These are phyloP conservation scores for Ditula angustiorana DNA, from an alignment of 2,888 invertebrate species.

Conservation along the genomic window DNA sequence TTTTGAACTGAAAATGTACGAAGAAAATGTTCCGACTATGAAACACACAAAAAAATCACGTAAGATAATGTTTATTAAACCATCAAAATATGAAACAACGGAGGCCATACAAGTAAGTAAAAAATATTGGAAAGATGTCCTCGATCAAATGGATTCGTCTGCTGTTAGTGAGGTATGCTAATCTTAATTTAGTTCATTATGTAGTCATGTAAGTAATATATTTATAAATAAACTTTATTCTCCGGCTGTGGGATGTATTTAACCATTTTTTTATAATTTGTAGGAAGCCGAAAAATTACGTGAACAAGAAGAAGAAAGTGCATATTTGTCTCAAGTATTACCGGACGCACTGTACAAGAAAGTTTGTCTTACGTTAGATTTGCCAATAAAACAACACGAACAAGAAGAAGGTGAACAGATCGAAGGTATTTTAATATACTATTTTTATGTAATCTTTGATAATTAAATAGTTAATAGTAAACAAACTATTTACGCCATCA, in stretches of 20 bases:
- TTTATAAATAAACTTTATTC: no score
- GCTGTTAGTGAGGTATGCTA: not conserved
- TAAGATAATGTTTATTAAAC: slow-evolving; percentile 62
- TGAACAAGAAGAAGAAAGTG: slow-evolving; percentile 61
- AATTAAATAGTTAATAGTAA: no score
- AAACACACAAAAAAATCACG: slow-evolving; percentile 54
- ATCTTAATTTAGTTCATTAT: not conserved
- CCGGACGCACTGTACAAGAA: slow-evolving; percentile 68
- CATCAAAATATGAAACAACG: slow-evolving; percentile 61
- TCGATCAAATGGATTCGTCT: slow-evolving; percentile 55
- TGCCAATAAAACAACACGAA: slow-evolving; percentile 51
- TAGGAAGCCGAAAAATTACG: slow-evolving; percentile 43
- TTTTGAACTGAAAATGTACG: slow-evolving; percentile 12
- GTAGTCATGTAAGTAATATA: no score
- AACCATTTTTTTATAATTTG: no score
- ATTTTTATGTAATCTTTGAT: no score
- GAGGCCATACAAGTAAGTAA: slow-evolving; percentile 65
- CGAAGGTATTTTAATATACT: slow-evolving; percentile 52
- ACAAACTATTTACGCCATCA: no score
- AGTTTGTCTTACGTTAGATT: slow-evolving; percentile 68
- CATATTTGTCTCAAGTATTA: slow-evolving; percentile 62
- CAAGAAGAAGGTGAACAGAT: slow-evolving; percentile 43
- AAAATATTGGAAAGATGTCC: slow-evolving; percentile 70
- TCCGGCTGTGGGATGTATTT: not conserved
- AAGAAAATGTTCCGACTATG: not conserved